Evolutionary conservation across 2,797 vertebrate genomes (phyloP), one percentile per base, ranked within the genome.

Genomic region (Crocodylus rhombifer): DNA sequence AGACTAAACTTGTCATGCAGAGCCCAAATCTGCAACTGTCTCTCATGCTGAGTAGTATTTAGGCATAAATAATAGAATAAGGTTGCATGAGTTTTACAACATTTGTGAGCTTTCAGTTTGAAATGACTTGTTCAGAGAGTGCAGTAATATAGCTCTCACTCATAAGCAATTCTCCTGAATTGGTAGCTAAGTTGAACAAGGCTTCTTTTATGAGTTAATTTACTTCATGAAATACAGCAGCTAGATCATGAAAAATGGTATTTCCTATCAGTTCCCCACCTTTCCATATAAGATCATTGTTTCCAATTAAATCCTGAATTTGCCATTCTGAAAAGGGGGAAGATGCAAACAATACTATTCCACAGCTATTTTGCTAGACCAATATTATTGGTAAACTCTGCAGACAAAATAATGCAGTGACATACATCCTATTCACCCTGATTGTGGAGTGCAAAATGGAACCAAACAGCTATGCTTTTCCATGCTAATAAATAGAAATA

Each of bases 401-500:
- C 51, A 93, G 86, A 71, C 3, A 60, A 90, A 94, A 76, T 64
- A 55, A 56, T 57, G 14, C 79, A 60, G 2, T 86, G 88, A 84
- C 74, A 87, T 91, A 79, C 0, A 1, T 61, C 73, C 92, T 74
- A 17, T 82, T 90, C 78, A 90, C 18, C 58, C 7, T 84, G 84
- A 91, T 80, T 26, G 64, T 13, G 2, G 0, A 21, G 57, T 93
- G 75, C 51, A 25, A 73, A 73, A 73, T 26, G 36, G 18, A 73
- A 51, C 36, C 51, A 73, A 26, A 73, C 7, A 26, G 69, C 21
- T 73, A 69, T 36, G 82, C 51, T 92, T 91, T 93, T 80, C 82
- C 90, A 57, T 90, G 84, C 61, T 91, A 95, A 86, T 87, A 93
- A 90, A 92, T 84, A 95, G 85, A 95, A 95, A 86, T 90, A 91